phyloP scores from a whole-genome alignment of 2,113 vertebrate species.

The Toxotes chatareus region DNA sequence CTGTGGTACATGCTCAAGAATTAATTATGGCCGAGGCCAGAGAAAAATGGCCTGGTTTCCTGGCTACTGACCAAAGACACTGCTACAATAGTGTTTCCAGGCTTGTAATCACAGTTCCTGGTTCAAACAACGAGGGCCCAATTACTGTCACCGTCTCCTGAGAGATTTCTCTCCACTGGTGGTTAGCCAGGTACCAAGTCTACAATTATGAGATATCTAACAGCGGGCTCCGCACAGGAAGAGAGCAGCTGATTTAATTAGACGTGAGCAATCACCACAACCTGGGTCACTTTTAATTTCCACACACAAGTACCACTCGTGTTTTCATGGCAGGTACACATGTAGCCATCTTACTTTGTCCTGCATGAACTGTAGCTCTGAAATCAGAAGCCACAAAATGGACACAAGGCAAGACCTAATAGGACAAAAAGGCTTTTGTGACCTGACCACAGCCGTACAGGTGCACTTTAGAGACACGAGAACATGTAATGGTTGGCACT shows the following conservation, averaged over 20 bases:
- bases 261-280: conserved; percentile 52
- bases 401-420: background rate
- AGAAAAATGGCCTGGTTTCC: conserved; percentile 46
- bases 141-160: conserved; percentile 65
- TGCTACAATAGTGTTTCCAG: conserved; percentile 53
- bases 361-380: conserved; percentile 38
- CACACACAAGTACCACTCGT: conserved; percentile 34
- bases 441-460: conserved; percentile 31
- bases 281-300: conserved; percentile 62
- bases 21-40: conserved; percentile 43
- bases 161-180: conserved; percentile 46
- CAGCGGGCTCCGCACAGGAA: conserved; percentile 30
- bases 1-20: conserved; percentile 51
- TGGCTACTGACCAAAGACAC: conserved; percentile 64
- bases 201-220: conserved; percentile 58
- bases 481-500: conserved; percentile 44
- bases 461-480: conserved; percentile 55
- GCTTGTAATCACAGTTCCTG: conserved; percentile 59
- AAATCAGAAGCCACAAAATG: conserved; percentile 22
- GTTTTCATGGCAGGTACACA: conserved; percentile 42
- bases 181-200: conserved; percentile 53
- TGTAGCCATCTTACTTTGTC: conserved; percentile 51
- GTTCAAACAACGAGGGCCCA: conserved; percentile 52
- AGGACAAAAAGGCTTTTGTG: conserved; percentile 26
- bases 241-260: conserved; percentile 69